A percentile compares a stretch with the other conserved stretches of the same genome.
phyloP scores from a whole-genome alignment of 30 jellyfish, hydroid and myxozoan genomes.

The Aurelia aurita complex sp. Pacific region DNA sequence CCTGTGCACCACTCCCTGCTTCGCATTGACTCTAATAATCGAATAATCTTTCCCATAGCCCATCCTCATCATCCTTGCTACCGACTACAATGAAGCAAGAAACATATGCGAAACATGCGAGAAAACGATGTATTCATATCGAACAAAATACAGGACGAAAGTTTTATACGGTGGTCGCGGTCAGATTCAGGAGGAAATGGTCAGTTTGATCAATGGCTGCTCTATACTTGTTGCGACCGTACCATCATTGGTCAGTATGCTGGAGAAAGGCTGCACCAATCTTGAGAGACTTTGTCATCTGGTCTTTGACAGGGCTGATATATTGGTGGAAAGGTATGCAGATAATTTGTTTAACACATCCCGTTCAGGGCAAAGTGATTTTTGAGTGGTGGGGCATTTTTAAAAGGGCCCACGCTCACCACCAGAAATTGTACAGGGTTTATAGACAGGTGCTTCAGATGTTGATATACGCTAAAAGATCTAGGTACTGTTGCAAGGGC shows the following conservation, averaged over 20 bases:
- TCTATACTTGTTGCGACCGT: conserved; percentile 81
- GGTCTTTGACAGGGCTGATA: conserved; percentile 78
- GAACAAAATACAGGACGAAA: conserved; percentile 44
- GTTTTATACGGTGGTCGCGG: conserved; percentile 85
- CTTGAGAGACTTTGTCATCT: conserved; percentile 77
- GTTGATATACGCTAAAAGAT: no score
- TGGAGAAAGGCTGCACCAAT: conserved; percentile 74
- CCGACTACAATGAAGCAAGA: conserved; percentile 81
- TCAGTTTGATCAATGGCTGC: conserved; percentile 86
- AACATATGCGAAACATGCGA: conserved; percentile 51
- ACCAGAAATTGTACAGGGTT: no score
- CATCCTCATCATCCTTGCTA: conserved; percentile 51
- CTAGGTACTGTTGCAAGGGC: no score
- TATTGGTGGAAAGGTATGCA: conserved; percentile 76
- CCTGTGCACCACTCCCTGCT: no score
- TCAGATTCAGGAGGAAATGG: conserved; percentile 54
- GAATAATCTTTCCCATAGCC: conserved; percentile 47
- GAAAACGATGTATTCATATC: conserved; percentile 39
- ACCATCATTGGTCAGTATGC: conserved; percentile 53
- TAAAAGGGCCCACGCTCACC: no score
- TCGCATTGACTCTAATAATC: no score
- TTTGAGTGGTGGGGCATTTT: no score
- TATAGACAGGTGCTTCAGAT: no score
- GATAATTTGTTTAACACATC: conserved; percentile 31
- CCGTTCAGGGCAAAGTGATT: no score